These are phyloP conservation scores for Helobdella robusta DNA, from an alignment of 2,888 invertebrate species.

Conservation along the genomic window DNA sequence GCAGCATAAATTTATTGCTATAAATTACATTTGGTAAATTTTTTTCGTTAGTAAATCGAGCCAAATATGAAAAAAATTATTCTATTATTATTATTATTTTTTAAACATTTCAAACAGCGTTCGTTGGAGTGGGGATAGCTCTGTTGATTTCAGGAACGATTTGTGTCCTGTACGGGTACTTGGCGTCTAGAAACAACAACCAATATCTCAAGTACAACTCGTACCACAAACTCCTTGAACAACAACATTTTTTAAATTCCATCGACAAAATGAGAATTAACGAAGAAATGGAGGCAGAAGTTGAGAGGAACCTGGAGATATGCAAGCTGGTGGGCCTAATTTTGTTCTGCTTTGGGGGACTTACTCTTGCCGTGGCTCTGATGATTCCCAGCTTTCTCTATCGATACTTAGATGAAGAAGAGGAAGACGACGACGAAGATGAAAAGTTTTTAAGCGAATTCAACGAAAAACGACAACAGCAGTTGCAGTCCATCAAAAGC, in stretches of 20 bases:
- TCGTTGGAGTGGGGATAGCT: constrained; percentile 51
- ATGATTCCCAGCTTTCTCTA: constrained; percentile 51
- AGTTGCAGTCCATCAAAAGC: background rate
- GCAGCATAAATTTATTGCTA: too few species aligned
- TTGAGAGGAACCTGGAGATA: constrained; percentile 51
- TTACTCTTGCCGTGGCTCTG: constrained; percentile 50
- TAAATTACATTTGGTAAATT: too few species aligned
- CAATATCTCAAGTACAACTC: constrained; percentile 46
- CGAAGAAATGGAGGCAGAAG: constrained; percentile 35
- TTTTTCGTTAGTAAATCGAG: too few species aligned
- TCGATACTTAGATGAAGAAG: constrained; percentile 49
- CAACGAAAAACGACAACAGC: too few species aligned
- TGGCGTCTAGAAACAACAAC: constrained; percentile 49
- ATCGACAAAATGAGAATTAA: constrained; percentile 46
- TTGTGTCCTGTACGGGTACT: constrained; percentile 52
- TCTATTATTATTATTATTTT: background rate
- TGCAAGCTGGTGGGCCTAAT: constrained; percentile 52
- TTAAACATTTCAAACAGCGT: constrained; percentile 31
- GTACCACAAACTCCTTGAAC: constrained; percentile 41
- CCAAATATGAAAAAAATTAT: background rate
- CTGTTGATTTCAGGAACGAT: constrained; percentile 51
- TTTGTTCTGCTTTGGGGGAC: constrained; percentile 52
- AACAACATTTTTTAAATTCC: constrained; percentile 21
- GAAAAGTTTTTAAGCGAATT: constrained; percentile 2
- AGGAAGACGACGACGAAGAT: constrained; percentile 36